Base-by-base conservation (phyloP, 2,888 invertebrate species). In the Podotricha telesiphe region DNA sequence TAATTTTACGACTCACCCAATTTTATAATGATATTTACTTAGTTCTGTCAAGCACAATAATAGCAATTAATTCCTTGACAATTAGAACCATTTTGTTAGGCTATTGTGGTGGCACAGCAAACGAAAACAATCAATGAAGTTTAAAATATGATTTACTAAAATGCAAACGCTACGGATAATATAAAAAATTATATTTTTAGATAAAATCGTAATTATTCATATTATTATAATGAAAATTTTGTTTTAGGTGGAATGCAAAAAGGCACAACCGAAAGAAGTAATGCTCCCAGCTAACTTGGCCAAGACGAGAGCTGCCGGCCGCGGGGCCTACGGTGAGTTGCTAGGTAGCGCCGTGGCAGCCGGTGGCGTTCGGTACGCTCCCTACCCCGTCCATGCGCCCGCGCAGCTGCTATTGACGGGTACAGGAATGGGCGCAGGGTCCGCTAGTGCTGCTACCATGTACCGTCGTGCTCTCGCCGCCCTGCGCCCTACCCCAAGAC, bases 181-280 rank as follows among this genome's bases (percentile, higher is more conserved):
- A n/a, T n/a, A n/a, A n/a, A n/a, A n/a, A n/a, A n/a, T n/a, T n/a
- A n/a, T n/a, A n/a, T n/a, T n/a, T n/a, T n/a, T n/a, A n/a, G n/a
- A n/a, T n/a, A n/a, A 34, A 53, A 8, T 28, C n/a, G 17, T 34
- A n/a, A 0, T 5, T 34, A 1, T 55, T 4, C 5, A 37, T 17
- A 37, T 0, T 34, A 11, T 55, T 17, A 55, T 34, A 55, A 17
- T 55, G 22, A 48, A 34, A 34, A 19, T 45, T 61, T 71, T 71
- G 71, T 91, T 91, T 51, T 94, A 99, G 99, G 99, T 99, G 94
- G 99, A 99, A 95, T 99, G 99, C 95, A 99, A 99, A 96, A 99
- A 99, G 94, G 99, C 99, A 86, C 99, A 99, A 94, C 99, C 99
- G 77, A 99, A 99, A 95, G 99, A 99, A 95, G 99, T 99, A 84